Evolutionary conservation across 2,113 vertebrate genomes (phyloP).

Genomic region (Lonchura striata): DNA sequence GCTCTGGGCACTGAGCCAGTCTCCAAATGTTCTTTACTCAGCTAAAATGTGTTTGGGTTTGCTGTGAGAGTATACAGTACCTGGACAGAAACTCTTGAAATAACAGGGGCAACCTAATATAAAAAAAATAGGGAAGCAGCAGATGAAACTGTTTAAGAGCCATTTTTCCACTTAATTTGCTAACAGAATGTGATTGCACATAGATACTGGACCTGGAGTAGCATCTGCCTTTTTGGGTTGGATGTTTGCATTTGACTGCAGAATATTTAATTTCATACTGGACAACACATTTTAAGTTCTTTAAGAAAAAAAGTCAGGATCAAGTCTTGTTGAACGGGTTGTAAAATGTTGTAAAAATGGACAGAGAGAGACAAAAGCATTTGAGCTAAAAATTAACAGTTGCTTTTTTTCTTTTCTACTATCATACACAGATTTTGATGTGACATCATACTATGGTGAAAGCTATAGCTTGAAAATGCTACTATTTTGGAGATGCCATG

Average conservation of each 20-base stretch:
- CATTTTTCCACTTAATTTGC: neutral
- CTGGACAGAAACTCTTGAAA: slow-evolving; percentile 1
- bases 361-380: neutral
- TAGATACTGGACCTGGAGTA: neutral
- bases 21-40: neutral
- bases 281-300: neutral
- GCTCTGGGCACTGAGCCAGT: slow-evolving; percentile 23
- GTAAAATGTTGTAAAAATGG: neutral
- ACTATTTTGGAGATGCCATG: neutral
- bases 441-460: neutral
- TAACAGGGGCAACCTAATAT: neutral
- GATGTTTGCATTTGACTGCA: neutral
- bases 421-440: neutral
- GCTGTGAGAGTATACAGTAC: neutral
- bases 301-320: neutral
- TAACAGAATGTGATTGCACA: neutral
- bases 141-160: neutral
- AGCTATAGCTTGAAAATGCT: neutral
- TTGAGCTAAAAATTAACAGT: neutral
- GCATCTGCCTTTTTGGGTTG: neutral
- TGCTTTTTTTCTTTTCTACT: neutral
- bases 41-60: slow-evolving; percentile 22
- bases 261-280: neutral
- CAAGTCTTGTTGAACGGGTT: neutral
- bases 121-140: neutral